Conservation (phyloP, 2,113 vertebrate species). For the Varanus komodoensis region DNA sequence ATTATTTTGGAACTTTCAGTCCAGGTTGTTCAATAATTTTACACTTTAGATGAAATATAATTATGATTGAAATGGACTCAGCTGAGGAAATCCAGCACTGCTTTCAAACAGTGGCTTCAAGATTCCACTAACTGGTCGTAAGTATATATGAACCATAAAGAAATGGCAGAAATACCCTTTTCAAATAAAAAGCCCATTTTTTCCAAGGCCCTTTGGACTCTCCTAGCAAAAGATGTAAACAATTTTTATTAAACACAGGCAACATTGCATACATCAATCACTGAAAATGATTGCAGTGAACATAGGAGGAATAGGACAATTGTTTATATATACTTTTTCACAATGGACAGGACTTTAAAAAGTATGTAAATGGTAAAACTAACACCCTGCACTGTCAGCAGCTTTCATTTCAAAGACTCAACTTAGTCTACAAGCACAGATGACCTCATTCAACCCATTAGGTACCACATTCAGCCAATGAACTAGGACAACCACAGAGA, state of each 20-base stretch:
- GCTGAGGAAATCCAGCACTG: neutral
- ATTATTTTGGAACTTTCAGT: too few species aligned
- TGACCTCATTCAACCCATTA: neutral
- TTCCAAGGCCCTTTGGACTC: neutral
- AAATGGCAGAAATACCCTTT: neutral
- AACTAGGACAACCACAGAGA: conserved; percentile 20
- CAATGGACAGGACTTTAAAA: conserved; percentile 4
- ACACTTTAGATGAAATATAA: neutral
- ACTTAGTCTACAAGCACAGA: conserved; percentile 20
- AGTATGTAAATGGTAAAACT: neutral
- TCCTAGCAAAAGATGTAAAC: accelerated
- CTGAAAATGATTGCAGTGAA: neutral
- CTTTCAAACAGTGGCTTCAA: neutral
- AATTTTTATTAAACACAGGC: neutral
- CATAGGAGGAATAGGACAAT: neutral
- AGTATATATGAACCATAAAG: neutral
- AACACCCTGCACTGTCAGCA: neutral
- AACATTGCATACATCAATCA: neutral
- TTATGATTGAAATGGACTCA: neutral
- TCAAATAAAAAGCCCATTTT: neutral
- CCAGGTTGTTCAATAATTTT: neutral
- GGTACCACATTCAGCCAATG: neutral
- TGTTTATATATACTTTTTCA: neutral
- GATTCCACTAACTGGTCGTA: neutral
- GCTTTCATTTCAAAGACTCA: conserved; percentile 32